These are phyloP conservation scores for Hylomyscus alleni DNA, from an alignment of 2,797 vertebrate species.

Conservation along the genomic window DNA sequence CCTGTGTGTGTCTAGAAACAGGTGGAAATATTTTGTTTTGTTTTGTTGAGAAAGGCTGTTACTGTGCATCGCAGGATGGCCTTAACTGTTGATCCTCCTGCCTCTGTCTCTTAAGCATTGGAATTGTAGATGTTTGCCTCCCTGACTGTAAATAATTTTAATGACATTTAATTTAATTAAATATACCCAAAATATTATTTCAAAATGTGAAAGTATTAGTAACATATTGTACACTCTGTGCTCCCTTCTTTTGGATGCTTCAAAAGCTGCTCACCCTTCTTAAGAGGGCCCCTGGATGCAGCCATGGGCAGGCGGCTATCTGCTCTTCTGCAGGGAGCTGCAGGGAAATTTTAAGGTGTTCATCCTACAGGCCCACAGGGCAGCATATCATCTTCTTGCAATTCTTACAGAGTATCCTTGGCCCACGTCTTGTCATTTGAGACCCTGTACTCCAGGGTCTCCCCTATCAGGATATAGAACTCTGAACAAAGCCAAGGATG, in stretches of 20 bases:
- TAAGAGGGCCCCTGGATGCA: not conserved
- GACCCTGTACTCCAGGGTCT: not conserved
- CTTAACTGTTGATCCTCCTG: not conserved
- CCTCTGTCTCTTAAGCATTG: not conserved
- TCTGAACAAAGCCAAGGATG: not conserved
- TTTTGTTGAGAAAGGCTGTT: not conserved
- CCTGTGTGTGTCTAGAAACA: not conserved
- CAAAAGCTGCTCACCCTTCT: accelerated
- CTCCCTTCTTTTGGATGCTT: accelerated
- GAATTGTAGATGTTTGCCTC: not conserved
- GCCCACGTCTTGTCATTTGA: not conserved
- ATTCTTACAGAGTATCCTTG: not conserved
- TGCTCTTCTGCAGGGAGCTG: not conserved
- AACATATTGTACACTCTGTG: accelerated
- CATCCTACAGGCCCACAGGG: not conserved
- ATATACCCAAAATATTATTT: not conserved
- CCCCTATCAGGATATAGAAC: not conserved
- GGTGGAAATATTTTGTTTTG: not conserved
- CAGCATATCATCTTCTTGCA: not conserved
- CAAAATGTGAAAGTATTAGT: accelerated
- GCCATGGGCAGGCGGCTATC: not conserved
- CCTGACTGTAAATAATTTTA: not conserved
- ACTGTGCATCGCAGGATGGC: not conserved
- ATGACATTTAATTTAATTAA: not conserved
- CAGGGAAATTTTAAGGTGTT: not conserved